Percentiles rank a stretch among this genome's conserved stretches.
phyloP scores from a whole-genome alignment of 1,140 invertebrate genomes.

The Aricia agestis region DNA sequence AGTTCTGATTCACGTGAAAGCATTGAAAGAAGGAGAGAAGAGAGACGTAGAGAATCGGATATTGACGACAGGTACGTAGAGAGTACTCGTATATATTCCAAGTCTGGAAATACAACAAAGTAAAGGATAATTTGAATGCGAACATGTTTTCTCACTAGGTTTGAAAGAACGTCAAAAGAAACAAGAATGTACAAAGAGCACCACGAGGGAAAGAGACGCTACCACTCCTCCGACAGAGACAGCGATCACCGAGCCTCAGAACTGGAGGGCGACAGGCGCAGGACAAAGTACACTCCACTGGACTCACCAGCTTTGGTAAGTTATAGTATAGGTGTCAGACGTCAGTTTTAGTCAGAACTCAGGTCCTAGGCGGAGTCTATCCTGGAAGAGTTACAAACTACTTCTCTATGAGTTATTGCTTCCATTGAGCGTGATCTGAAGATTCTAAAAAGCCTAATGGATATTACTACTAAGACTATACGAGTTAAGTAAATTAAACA shows the following conservation, averaged over 20 bases:
- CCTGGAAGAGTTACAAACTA: too few relatives aligned
- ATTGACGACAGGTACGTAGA: constrained; percentile 45
- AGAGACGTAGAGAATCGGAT: constrained; percentile 43
- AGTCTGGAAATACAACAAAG: neutral
- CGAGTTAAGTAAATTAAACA: too few relatives aligned
- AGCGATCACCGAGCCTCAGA: constrained; percentile 58
- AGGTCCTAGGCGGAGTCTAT: too few relatives aligned
- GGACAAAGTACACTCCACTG: constrained; percentile 48
- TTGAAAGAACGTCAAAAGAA: constrained; percentile 51
- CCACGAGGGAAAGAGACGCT: constrained; percentile 49
- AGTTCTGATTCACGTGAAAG: constrained; percentile 46
- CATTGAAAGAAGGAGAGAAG: constrained; percentile 38
- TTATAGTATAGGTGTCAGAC: constrained; percentile 20
- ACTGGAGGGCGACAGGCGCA: constrained; percentile 51
- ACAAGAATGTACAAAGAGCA: constrained; percentile 54
- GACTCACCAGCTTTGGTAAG: constrained; percentile 67
- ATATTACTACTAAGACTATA: too few relatives aligned
- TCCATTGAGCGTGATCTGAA: too few relatives aligned
- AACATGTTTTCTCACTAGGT: constrained; percentile 31
- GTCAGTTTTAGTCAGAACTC: neutral
- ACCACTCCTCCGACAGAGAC: constrained; percentile 57
- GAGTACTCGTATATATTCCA: neutral
- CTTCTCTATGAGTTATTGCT: too few relatives aligned
- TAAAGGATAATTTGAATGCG: neutral
- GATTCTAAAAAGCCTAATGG: too few relatives aligned